Conservation (phyloP, 37 sponge, comb jelly and placozoan species). For the Oscarella lobularis region DNA sequence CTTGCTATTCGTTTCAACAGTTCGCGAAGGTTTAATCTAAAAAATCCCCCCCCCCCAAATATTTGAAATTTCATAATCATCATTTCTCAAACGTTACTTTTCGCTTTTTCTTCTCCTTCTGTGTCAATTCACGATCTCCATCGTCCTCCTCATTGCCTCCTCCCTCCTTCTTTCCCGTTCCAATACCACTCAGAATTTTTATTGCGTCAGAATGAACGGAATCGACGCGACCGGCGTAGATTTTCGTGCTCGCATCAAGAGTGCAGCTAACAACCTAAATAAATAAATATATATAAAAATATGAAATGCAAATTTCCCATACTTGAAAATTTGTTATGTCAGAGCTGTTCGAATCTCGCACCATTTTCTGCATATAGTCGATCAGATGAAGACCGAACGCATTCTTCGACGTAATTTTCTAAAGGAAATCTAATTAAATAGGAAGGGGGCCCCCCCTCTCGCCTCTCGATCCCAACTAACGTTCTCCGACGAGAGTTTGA, state of each 20-base stretch:
- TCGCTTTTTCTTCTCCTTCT: no score
- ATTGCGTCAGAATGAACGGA: conserved; percentile 82
- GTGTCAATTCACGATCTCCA: no score
- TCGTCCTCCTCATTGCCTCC: not conserved
- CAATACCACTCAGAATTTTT: conserved; percentile 76
- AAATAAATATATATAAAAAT: not conserved
- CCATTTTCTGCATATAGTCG: conserved; percentile 77
- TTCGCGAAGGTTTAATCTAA: not conserved
- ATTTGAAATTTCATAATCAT: no score
- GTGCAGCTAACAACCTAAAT: conserved; percentile 90
- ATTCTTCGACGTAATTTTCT: conserved; percentile 97
- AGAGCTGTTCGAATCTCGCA: conserved; percentile 26
- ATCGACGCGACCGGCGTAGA: conserved; percentile 95
- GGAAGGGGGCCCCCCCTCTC: not conserved
- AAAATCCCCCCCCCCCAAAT: no score
- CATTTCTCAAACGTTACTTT: no score
- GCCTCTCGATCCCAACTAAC: no score
- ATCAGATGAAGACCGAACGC: conserved; percentile 96
- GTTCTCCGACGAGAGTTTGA: conserved; percentile 94
- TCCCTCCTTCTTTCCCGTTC: conserved; percentile 12
- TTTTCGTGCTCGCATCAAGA: conserved; percentile 97
- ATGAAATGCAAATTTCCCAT: not conserved
- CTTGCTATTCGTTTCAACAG: conserved; percentile 34
- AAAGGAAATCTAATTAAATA: not conserved
- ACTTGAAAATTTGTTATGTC: conserved; percentile 93